Conservation (phyloP, 2,113 vertebrate genomes). For the Vicugna pacos region DNA sequence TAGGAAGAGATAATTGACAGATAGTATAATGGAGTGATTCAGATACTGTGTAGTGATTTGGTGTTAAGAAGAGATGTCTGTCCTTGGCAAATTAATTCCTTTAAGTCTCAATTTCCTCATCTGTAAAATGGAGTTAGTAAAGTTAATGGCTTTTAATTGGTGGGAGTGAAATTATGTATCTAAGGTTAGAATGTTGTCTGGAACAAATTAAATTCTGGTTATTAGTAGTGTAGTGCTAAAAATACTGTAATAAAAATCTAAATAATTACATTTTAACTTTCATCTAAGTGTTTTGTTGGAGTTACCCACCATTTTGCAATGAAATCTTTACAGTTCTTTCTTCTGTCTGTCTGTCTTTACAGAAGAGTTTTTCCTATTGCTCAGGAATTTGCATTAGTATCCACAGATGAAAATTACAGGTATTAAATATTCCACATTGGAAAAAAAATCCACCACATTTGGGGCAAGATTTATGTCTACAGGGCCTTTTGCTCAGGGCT, state of each 20-base stretch:
- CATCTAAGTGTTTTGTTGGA: neutral
- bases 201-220: neutral
- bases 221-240: slow-evolving; percentile 45
- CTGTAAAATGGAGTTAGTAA: slow-evolving; percentile 38
- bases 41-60: neutral
- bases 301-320: neutral
- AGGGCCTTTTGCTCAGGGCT: neutral
- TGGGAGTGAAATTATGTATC: neutral
- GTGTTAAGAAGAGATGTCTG: neutral
- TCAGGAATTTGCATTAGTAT: neutral
- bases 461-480: neutral
- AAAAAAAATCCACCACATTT: neutral
- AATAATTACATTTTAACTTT: neutral
- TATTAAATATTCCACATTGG: neutral
- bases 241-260: slow-evolving; percentile 6
- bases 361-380: neutral
- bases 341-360: neutral
- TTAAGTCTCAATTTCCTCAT: slow-evolving; percentile 33
- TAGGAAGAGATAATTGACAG: neutral
- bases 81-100: slow-evolving; percentile 6
- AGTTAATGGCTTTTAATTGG: slow-evolving; percentile 1
- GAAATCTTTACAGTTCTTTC: neutral
- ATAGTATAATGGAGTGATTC: neutral
- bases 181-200: neutral
- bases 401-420: slow-evolving; percentile 23